Base-by-base conservation (phyloP, 92 coral and sea anemone species). In the Heliopora coerulea region DNA sequence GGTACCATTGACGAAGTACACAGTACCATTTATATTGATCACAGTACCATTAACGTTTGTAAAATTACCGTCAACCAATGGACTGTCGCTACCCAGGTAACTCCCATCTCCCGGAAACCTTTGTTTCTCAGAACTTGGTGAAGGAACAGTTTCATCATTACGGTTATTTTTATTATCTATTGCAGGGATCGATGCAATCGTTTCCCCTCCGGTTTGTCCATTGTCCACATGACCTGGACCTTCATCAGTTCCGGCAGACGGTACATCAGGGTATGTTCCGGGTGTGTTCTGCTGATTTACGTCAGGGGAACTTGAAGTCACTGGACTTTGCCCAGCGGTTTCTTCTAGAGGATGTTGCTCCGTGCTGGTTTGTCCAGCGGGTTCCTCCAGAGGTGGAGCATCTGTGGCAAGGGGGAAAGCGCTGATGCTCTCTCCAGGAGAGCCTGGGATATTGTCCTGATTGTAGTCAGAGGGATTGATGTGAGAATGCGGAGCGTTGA, bases 201-300 rank as follows among this genome's bases (percentile, higher is more conserved):
- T 7, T 32, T 78, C 72, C 14, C 72, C 83, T 86, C 89, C 52
- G 85, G 88, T 25, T 79, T 81, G 54, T 63, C 82, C 8, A 23
- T 66, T 60, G 61, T 82, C 49, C 69, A 81, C 62, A 77, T 89
- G 33, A 79, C 81, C 37, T 15, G 7, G 52, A 15, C 17, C 15
- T 2, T 7, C n/a, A 8, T 46, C 52, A 8, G 52, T 8, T 25
- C 50, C 39, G 13, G 74, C 27, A 13, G 23, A 15, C 24, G 18
- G 74, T 26, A 15, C 74, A 27, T 35, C 54, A 56, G 72, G 34
- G 19, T 13, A 3, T 26, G 77, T 70, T 19, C 49, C 77, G 42
- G 49, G 49, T 25, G 31, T 14, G 42, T 8, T 29, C 1, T 70
- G 77, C 30, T 10, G 37, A 24, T n/a, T 21, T 0, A 44, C 19